A percentile compares a stretch with the other conserved stretches of the same genome.
phyloP scores from a whole-genome alignment of 2,797 vertebrate genomes.

The Enteromius paludinosus region DNA sequence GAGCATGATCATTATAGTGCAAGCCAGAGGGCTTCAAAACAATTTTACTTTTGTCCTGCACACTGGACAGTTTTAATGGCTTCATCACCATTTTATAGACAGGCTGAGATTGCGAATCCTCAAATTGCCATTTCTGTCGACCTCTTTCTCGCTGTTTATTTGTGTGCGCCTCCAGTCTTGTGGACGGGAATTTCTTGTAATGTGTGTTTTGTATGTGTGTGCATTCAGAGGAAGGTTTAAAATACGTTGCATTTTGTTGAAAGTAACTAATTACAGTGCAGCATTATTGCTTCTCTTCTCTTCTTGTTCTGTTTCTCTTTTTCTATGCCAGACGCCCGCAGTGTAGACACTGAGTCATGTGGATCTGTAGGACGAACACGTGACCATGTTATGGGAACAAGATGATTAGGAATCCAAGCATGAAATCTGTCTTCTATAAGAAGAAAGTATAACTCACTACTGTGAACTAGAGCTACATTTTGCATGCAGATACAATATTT shows the following conservation, averaged over 20 bases:
- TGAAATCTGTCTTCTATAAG: not conserved
- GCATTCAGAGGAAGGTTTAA: not conserved
- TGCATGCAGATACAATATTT: no score
- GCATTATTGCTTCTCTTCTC: not conserved
- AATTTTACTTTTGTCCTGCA: conserved; percentile 22
- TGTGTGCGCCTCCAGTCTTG: conserved; percentile 12
- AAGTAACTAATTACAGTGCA: not conserved
- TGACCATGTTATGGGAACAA: not conserved
- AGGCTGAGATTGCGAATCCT: conserved; percentile 36
- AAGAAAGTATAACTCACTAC: not conserved
- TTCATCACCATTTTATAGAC: conserved; percentile 39
- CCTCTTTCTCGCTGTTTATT: conserved; percentile 23
- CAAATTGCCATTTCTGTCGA: conserved; percentile 26
- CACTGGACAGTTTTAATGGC: conserved; percentile 38
- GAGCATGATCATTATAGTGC: conserved; percentile 37
- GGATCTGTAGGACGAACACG: not conserved
- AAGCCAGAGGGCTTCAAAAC: conserved; percentile 40
- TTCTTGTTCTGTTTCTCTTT: conserved; percentile 41
- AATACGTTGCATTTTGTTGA: not conserved
- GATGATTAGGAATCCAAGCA: not conserved
- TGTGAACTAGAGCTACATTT: not conserved
- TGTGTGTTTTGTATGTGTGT: conserved; percentile 7
- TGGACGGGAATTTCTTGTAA: not conserved
- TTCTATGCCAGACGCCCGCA: conserved; percentile 29
- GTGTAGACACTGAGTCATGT: not conserved